Base-by-base conservation (phyloP, 2,797 vertebrate species). In the Tapirus indicus region DNA sequence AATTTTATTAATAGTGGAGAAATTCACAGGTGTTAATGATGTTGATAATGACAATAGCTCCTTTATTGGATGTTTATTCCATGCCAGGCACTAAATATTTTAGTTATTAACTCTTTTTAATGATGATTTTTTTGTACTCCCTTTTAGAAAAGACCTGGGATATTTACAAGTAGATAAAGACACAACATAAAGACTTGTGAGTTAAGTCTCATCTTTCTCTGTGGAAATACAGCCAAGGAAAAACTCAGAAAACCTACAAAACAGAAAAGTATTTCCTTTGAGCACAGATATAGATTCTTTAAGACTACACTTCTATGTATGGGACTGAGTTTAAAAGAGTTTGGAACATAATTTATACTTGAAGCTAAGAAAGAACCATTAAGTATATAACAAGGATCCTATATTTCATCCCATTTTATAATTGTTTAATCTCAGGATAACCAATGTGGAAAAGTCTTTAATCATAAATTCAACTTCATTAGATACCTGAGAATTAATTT, bases 81-180 rank as follows among this genome's bases (percentile, higher is more conserved):
- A 58, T 96, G n/a, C 47, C 27, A 95, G 56, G 32, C 1, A 78
- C 75, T 78, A 90, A 77, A 77, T 83, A 54, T 54, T 93, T 94
- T 77, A 27, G 18, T 71, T 87, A 71, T 54, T 96, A 92, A 87
- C 58, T 97, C 20, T 89, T 87, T 91, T 74, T 69, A 94, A 16
- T 97, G 54, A 88, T 93, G 5, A 41, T 44, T 62, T 95, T 49
- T 90, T 92, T 32, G 25, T 90, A 32, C 41, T 80, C 18, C 58
- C 47, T 95, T 97, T 95, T 87, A 97, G 98, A 94, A 87, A 64
- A 88, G 60, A 12, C 58, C 85, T 94, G 41, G 52, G 78, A 80
- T 84, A 49, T 94, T 88, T 88, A 79, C 75, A 79, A 93, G 56
- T 85, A 85, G 68, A 94, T 52, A 44, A 96, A 72, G 62, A 93